Evolutionary conservation across 2,888 invertebrate genomes (phyloP), one percentile per base, ranked within the genome.

Genomic region (Epinotia brunnichana): DNA sequence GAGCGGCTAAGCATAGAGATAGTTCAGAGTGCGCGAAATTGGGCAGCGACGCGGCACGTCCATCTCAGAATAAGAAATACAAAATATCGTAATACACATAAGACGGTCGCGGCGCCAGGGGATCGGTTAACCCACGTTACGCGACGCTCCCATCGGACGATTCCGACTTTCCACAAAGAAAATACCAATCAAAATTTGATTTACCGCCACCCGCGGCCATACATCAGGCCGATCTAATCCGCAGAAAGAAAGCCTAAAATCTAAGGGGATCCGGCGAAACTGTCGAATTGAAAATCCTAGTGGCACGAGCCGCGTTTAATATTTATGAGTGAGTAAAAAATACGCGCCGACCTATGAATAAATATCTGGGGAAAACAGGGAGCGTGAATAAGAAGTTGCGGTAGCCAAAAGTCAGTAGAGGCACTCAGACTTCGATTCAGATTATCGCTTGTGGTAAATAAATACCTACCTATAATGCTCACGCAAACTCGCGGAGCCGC

Each of bases 121-220:
- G 92, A 92, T 85, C 90, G 88, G 91, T 92, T 92, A 90, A 88
- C 90, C 91, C 90, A 83, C 87, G 90, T 88, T 88, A 87, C 87
- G 83, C 82, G 85, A 82, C 84, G 84, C 85, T 84, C 90, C 89
- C 88, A 82, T 76, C 82, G 88, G 89, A 89, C 83, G 84, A 87
- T 83, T 85, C 87, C 89, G 88, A 90, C 87, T 90, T 90, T 91
- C 90, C 85, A 91, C 91, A 92, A 91, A 92, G 92, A 92, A 92
- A 92, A 92, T 91, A 89, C 86, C 93, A 93, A 93, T 93, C 92
- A 91, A 92, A 92, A 93, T 93, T 93, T 92, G 92, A 92, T 93
- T 93, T 93, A 93, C 93, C 88, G 92, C 91, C 90, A 88, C 92
- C 90, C 90, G 87, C 87, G 90, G 91, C 91, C 87, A 85, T 90